Conservation (phyloP, 2,113 vertebrate species). For the Ptilonorhynchus violaceus region DNA sequence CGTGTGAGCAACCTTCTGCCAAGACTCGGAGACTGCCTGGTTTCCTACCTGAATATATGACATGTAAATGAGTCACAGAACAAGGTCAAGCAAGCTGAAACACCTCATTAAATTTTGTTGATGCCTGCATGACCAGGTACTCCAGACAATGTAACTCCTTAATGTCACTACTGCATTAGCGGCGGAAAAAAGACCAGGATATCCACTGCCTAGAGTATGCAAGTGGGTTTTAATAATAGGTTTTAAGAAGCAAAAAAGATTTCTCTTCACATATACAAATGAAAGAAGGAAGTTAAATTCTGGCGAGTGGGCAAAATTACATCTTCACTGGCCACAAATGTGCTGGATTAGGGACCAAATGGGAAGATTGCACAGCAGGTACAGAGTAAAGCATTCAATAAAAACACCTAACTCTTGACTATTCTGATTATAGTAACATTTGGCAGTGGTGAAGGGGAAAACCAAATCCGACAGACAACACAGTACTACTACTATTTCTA, state of each 20-base stretch:
- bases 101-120: neutral
- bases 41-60: neutral
- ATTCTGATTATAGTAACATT: neutral
- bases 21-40: neutral
- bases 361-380: neutral
- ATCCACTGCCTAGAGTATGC: neutral
- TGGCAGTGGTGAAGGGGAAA: neutral
- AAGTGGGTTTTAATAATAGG: neutral
- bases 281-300: neutral
- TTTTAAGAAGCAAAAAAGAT: neutral
- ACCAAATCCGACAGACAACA: neutral
- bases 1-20: neutral
- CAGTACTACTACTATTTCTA: neutral
- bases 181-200: neutral
- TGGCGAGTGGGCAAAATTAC: neutral
- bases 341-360: neutral
- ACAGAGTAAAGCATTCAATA: neutral
- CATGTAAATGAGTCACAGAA: neutral
- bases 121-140: neutral
- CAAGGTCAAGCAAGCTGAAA: constrained; percentile 6
- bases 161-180: neutral
- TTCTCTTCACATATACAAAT: neutral
- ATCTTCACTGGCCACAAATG: neutral
- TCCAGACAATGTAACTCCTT: neutral
- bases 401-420: neutral